These are phyloP conservation scores for Meghimatium bilineatum DNA, from an alignment of 2,888 invertebrate genomes.

Conservation along the genomic window DNA sequence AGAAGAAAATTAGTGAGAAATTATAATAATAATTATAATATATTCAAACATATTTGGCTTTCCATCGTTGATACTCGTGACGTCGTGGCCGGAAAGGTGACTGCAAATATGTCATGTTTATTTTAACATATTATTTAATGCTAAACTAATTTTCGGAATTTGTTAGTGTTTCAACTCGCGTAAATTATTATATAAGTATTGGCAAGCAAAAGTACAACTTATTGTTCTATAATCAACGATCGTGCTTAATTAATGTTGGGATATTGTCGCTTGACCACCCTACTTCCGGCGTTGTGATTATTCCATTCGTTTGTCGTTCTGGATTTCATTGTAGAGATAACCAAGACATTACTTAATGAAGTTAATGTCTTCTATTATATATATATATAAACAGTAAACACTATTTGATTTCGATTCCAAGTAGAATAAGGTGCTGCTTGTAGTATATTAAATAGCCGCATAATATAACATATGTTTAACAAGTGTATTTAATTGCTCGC, in stretches of 20 bases:
- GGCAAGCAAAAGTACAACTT: not conserved
- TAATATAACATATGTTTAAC: not conserved
- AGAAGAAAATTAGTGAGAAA: not conserved
- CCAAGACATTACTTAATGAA: not conserved
- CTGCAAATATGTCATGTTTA: not conserved
- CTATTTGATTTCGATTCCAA: not conserved
- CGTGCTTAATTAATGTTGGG: not conserved
- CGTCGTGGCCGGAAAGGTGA: not conserved
- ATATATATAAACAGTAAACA: not conserved
- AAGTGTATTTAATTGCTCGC: not conserved
- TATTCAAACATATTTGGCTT: not conserved
- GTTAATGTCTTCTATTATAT: not conserved
- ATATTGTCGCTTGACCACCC: not conserved
- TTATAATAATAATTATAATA: not conserved
- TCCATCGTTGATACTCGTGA: not conserved
- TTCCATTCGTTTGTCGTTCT: too few relatives aligned
- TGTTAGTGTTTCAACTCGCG: not conserved
- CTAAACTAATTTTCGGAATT: not conserved
- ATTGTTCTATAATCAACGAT: not conserved
- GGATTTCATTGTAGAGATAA: not conserved
- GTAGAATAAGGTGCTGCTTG: not conserved
- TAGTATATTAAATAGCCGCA: not conserved
- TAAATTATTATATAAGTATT: not conserved
- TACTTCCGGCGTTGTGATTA: conserved; percentile 1
- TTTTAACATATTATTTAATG: not conserved